Evolutionary conservation across 2,113 vertebrate genomes (phyloP).

Genomic region (Prochilodus magdalenae): DNA sequence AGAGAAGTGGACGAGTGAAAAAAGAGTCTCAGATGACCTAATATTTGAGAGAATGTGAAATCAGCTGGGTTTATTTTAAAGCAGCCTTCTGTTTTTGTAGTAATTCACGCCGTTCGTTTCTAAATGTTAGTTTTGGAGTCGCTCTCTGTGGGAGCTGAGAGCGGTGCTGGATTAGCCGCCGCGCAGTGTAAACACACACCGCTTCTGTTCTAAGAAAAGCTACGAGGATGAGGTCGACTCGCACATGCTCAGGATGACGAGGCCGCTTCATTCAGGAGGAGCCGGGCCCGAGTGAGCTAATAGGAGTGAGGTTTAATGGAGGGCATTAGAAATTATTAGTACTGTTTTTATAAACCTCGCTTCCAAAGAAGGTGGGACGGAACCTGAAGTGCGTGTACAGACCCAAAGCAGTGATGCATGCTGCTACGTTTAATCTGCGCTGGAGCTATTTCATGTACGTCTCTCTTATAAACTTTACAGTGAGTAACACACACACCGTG

Average conservation of each 20-base stretch:
- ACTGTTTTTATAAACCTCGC: too few relatives aligned
- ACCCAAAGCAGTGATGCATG: too few relatives aligned
- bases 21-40: slow-evolving; percentile 73
- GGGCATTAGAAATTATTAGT: neutral
- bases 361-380: too few relatives aligned
- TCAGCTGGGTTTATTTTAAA: slow-evolving; percentile 85
- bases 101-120: slow-evolving; percentile 81
- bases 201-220: slow-evolving; percentile 68
- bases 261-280: neutral
- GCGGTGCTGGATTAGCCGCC: slow-evolving; percentile 75
- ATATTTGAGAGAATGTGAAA: slow-evolving; percentile 83
- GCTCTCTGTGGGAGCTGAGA: slow-evolving; percentile 71
- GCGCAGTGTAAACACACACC: slow-evolving; percentile 76
- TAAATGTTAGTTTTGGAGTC: slow-evolving; percentile 83
- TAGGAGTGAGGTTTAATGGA: neutral
- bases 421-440: too few relatives aligned
- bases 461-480: too few relatives aligned
- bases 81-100: slow-evolving; percentile 79
- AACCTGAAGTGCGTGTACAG: too few relatives aligned
- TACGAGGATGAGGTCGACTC: slow-evolving; percentile 59
- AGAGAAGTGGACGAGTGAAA: slow-evolving; percentile 58
- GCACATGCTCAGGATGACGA: neutral
- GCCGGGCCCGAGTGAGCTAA: neutral
- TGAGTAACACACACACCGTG: too few relatives aligned
- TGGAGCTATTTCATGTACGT: too few relatives aligned